phyloP scores from a whole-genome alignment of 2,888 invertebrate genomes.

The Tubulanus polymorphus region DNA sequence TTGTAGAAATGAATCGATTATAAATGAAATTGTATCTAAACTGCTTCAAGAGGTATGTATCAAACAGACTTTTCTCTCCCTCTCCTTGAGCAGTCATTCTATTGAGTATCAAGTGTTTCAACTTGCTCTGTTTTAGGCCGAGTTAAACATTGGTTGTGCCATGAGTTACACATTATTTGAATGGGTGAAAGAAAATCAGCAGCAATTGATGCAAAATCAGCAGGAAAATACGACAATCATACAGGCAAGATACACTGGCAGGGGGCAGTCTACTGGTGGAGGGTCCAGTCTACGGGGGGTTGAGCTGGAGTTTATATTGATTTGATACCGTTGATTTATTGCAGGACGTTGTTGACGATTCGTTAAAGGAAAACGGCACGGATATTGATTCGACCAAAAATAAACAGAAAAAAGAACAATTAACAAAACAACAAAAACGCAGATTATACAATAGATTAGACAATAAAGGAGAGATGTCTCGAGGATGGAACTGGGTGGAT shows the following conservation, averaged over 20 bases:
- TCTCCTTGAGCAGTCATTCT: no score
- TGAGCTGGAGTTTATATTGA: background rate
- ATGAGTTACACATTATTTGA: slow-evolving; percentile 95
- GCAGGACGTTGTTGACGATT: no score
- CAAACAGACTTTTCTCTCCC: no score
- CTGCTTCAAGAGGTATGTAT: slow-evolving; percentile 27
- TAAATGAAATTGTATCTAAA: slow-evolving; percentile 22
- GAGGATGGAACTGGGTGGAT: slow-evolving; percentile 95
- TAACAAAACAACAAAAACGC: slow-evolving; percentile 88
- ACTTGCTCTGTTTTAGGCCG: slow-evolving; percentile 56
- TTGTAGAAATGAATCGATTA: slow-evolving; percentile 27
- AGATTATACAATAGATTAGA: slow-evolving; percentile 82
- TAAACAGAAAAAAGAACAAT: slow-evolving; percentile 63
- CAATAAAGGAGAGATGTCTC: slow-evolving; percentile 74
- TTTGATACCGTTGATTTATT: no score
- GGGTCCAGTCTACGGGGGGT: background rate
- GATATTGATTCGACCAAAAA: slow-evolving; percentile 25
- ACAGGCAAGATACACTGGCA: slow-evolving; percentile 15
- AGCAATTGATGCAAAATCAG: slow-evolving; percentile 66
- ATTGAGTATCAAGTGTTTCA: no score
- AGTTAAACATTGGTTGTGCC: slow-evolving; percentile 80
- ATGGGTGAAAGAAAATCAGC: slow-evolving; percentile 76
- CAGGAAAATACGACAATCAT: slow-evolving; percentile 56
- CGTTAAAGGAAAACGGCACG: no score
- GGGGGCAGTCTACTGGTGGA: background rate